Conservation (phyloP, 2,797 vertebrate genomes). For the Microhierax caerulescens region DNA sequence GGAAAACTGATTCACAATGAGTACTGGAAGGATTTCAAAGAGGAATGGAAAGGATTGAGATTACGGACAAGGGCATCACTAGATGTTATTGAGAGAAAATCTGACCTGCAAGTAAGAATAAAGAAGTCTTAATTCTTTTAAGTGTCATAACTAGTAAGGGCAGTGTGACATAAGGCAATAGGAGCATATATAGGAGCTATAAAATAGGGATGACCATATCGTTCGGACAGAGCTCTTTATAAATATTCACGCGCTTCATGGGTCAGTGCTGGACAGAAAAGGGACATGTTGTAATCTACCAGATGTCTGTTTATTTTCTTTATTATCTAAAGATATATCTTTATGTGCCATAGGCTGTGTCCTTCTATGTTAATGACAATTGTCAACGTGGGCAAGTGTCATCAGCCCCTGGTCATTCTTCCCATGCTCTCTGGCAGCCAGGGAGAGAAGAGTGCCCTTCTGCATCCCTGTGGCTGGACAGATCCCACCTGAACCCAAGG, state of each 20-base stretch:
- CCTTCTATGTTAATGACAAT: background rate
- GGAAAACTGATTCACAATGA: background rate
- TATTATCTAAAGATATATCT: background rate
- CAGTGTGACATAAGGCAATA: background rate
- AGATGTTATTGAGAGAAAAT: background rate
- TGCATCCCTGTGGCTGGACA: background rate
- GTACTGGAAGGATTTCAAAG: background rate
- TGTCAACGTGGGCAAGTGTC: background rate
- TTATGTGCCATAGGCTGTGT: background rate
- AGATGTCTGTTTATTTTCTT: background rate
- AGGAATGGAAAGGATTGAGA: background rate
- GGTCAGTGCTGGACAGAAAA: background rate
- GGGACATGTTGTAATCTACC: background rate
- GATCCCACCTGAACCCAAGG: background rate
- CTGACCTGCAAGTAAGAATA: background rate
- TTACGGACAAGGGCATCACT: rapidly evolving
- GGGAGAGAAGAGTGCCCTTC: background rate
- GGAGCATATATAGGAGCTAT: background rate
- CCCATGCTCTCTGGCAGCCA: background rate
- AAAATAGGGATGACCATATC: background rate
- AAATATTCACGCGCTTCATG: background rate
- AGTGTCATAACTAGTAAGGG: background rate
- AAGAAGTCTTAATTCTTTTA: background rate
- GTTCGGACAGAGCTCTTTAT: background rate
- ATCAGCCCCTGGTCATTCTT: background rate